Evolutionary conservation across 2,888 invertebrate species (phyloP).

Genomic region (Adelphocoris suturalis): DNA sequence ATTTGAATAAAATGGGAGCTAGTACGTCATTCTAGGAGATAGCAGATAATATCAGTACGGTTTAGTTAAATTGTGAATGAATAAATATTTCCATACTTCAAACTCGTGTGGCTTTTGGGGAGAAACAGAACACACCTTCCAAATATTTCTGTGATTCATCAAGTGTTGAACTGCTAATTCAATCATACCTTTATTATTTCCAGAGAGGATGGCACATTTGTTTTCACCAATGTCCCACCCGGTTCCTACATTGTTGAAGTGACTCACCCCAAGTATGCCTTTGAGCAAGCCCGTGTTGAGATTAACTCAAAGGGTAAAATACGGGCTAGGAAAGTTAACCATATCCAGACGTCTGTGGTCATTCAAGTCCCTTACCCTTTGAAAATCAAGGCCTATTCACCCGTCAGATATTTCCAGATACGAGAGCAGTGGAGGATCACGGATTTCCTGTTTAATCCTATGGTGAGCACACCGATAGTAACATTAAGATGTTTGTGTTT

Average conservation of each 20-base stretch:
- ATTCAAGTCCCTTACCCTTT: conserved; percentile 95
- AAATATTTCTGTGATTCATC: too few species aligned
- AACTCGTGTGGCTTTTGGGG: too few species aligned
- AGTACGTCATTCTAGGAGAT: too few species aligned
- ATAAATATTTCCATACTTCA: too few species aligned
- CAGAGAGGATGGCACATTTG: conserved; percentile 94
- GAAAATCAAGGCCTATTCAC: conserved; percentile 90
- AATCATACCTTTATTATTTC: neutral
- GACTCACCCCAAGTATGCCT: conserved; percentile 92
- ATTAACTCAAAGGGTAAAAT: conserved; percentile 98
- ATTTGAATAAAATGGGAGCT: too few species aligned
- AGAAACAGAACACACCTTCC: too few species aligned
- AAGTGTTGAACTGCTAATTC: too few species aligned
- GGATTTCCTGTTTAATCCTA: conserved; percentile 97
- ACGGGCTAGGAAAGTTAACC: conserved; percentile 95
- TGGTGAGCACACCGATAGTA: conserved; percentile 81
- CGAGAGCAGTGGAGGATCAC: conserved; percentile 98
- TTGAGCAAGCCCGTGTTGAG: conserved; percentile 97
- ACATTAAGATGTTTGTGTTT: neutral
- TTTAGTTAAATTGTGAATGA: too few species aligned
- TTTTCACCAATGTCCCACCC: conserved; percentile 91
- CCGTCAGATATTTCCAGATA: conserved; percentile 92
- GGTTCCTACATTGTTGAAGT: conserved; percentile 97
- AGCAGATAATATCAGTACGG: too few species aligned
- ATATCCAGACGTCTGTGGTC: conserved; percentile 94